These are phyloP conservation scores for Hypotaenidia okinawae DNA, from an alignment of 2,797 vertebrate genomes.

Conservation along the genomic window DNA sequence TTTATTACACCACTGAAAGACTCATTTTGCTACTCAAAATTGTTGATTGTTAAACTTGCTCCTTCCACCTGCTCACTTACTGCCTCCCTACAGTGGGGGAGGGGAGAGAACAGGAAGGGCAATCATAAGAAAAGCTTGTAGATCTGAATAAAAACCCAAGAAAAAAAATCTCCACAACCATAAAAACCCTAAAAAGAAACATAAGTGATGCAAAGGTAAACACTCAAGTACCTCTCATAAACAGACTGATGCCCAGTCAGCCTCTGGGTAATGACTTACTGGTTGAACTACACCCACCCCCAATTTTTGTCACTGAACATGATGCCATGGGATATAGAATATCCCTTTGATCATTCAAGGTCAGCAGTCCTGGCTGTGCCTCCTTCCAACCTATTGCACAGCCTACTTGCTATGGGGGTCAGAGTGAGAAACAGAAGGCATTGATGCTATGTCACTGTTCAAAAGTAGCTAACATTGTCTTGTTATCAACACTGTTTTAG, in stretches of 20 bases:
- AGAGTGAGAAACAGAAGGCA: background rate
- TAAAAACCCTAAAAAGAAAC: too few relatives aligned
- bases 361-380: background rate
- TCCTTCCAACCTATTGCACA: background rate
- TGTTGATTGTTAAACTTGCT: background rate
- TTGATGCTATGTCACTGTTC: background rate
- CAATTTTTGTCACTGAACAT: background rate
- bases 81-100: rapidly evolving
- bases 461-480: background rate
- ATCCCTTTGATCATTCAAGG: background rate
- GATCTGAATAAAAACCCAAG: background rate
- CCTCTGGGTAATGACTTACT: background rate
- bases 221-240: background rate
- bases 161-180: too few relatives aligned
- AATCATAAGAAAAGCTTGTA: background rate
- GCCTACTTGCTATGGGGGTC: too few relatives aligned
- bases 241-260: rapidly evolving
- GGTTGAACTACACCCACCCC: background rate
- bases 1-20: background rate
- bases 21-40: background rate
- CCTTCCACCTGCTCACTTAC: background rate
- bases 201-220: background rate
- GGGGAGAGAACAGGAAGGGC: background rate
- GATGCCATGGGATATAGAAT: background rate
- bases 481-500: background rate